These are phyloP conservation scores for Scolopax bukidnonensis DNA, from an alignment of 2,797 vertebrate species.

Conservation along the genomic window DNA sequence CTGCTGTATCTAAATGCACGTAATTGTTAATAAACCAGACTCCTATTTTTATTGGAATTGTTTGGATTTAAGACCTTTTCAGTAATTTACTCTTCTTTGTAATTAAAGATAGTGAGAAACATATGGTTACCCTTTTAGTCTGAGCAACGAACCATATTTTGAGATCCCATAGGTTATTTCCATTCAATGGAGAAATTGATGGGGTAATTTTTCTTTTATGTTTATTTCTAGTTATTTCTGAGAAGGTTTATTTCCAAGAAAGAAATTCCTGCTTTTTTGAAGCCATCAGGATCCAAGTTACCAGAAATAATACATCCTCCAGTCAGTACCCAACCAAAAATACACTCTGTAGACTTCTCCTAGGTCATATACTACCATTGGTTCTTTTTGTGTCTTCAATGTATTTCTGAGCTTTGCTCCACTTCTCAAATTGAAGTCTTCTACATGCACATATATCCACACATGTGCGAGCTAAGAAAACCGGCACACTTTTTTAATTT, in stretches of 20 bases:
- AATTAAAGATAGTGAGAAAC: slow-evolving; percentile 48
- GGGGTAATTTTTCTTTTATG: slow-evolving; percentile 1
- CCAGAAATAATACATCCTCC: not conserved
- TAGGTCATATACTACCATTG: not conserved
- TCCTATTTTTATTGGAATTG: slow-evolving; percentile 24
- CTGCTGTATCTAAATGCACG: not conserved
- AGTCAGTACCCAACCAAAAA: not conserved
- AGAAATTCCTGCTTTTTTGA: not conserved
- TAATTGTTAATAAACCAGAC: slow-evolving; percentile 12
- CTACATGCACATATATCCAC: not conserved
- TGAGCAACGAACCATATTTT: not conserved
- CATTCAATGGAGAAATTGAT: not conserved
- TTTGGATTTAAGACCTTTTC: slow-evolving; percentile 22
- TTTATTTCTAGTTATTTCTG: slow-evolving; percentile 10
- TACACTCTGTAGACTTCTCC: not conserved
- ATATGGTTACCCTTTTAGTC: slow-evolving; percentile 12
- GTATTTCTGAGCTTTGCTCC: not conserved
- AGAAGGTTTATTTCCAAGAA: not conserved
- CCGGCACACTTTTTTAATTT: not conserved
- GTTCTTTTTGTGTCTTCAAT: not conserved
- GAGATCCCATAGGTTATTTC: slow-evolving; percentile 12
- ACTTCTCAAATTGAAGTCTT: not conserved
- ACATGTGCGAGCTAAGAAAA: not conserved
- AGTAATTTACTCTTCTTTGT: slow-evolving; percentile 47
- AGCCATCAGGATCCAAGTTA: not conserved